Percentiles rank a stretch among this genome's conserved stretches.
These are phyloP conservation scores for Mastacembelus armatus DNA, from an alignment of 2,797 vertebrate genomes.

Conservation along the genomic window DNA sequence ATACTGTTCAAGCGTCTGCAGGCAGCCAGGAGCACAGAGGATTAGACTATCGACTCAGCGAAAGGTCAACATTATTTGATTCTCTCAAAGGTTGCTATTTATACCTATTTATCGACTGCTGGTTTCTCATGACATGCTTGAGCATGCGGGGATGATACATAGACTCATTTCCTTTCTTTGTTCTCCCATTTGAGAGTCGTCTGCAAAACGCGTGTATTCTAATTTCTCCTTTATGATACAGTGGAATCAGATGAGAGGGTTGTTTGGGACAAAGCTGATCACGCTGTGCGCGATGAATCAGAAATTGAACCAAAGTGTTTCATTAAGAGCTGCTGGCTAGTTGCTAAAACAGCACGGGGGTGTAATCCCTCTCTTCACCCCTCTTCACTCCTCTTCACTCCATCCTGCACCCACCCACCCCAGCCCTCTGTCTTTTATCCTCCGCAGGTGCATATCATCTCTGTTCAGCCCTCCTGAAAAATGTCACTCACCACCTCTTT, in stretches of 20 bases:
- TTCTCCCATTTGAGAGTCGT: constrained; percentile 40
- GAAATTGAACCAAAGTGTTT: constrained; percentile 76
- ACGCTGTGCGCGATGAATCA: constrained; percentile 64
- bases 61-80: constrained; percentile 81
- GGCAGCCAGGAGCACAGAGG: constrained; percentile 58
- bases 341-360: constrained; percentile 61
- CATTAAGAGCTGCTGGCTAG: constrained; percentile 73
- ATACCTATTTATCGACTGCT: constrained; percentile 71
- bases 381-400: too few relatives aligned
- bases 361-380: constrained; percentile 44
- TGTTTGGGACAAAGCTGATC: constrained; percentile 67
- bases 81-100: constrained; percentile 80
- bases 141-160: constrained; percentile 2
- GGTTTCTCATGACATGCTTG: constrained; percentile 59
- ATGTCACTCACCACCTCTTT: neutral
- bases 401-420: neutral
- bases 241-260: constrained; percentile 59
- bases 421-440: constrained; percentile 4
- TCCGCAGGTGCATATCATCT: constrained; percentile 16
- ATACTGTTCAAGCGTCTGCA: constrained; percentile 61
- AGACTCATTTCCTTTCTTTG: constrained; percentile 52
- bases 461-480: constrained; percentile 7
- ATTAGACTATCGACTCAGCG: constrained; percentile 66
- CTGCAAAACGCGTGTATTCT: constrained; percentile 31
- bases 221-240: constrained; percentile 63